Evolutionary conservation across 2,888 invertebrate genomes (phyloP).

Genomic region (Melieria crassipennis): DNA sequence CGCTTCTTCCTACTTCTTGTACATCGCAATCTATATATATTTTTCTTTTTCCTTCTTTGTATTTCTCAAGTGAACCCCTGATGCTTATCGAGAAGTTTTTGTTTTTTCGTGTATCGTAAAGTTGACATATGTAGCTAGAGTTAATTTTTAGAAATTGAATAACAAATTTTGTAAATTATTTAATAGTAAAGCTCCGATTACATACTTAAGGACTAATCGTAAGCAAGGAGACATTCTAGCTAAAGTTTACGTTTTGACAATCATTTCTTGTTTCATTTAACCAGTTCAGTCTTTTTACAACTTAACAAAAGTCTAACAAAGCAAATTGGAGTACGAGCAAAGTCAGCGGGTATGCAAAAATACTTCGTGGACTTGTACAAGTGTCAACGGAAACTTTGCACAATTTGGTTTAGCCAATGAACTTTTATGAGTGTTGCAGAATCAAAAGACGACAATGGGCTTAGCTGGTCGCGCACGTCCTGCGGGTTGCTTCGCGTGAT

Average conservation of each 20-base stretch:
- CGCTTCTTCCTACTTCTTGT: background rate
- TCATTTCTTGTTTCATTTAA: background rate
- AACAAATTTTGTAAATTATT: background rate
- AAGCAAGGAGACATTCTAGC: background rate
- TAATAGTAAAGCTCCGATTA: background rate
- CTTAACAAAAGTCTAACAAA: background rate
- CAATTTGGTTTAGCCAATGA: too few relatives aligned
- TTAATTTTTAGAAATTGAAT: background rate
- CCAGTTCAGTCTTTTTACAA: constrained; percentile 29
- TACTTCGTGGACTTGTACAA: too few relatives aligned
- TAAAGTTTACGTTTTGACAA: background rate
- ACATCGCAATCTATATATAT: background rate
- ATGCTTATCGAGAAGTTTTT: too few relatives aligned
- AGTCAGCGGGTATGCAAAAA: too few relatives aligned
- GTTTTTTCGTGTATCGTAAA: background rate
- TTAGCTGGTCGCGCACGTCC: too few relatives aligned
- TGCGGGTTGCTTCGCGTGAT: too few relatives aligned
- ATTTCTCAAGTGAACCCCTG: too few relatives aligned
- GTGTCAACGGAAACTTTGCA: too few relatives aligned
- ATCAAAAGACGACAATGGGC: too few relatives aligned
- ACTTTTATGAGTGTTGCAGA: too few relatives aligned
- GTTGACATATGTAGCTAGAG: background rate
- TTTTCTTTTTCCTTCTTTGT: background rate
- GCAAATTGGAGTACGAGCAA: too few relatives aligned
- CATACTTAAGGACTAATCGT: background rate